A percentile compares a stretch with the other conserved stretches of the same genome.
Evolutionary conservation across 2,888 invertebrate genomes (phyloP).

Genomic region (Oscheius sp.): DNA sequence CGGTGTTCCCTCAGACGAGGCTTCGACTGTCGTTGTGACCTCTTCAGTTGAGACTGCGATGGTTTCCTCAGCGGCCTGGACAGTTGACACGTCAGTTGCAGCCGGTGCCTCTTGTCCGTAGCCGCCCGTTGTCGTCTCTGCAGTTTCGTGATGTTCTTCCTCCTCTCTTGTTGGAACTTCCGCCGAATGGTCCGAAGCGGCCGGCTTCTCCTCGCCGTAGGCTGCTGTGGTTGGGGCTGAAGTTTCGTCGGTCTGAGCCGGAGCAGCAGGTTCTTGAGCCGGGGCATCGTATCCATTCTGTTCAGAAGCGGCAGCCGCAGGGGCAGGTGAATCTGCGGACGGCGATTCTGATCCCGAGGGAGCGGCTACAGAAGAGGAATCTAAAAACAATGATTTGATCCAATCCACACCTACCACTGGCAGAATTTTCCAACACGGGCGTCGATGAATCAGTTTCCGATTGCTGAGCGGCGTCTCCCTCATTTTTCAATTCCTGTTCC

Average conservation of each 20-base stretch:
- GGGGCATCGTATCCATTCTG: slow-evolving; percentile 22
- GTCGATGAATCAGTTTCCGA: background rate
- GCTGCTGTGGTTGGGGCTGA: background rate
- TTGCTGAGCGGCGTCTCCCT: slow-evolving; percentile 24
- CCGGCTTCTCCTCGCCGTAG: background rate
- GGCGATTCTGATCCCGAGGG: slow-evolving; percentile 13
- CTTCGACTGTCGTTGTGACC: background rate
- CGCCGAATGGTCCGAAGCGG: slow-evolving; percentile 12
- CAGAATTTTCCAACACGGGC: too few species aligned
- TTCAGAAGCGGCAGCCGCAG: slow-evolving; percentile 12
- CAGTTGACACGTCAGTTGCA: background rate
- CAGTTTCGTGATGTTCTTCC: background rate
- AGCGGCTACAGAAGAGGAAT: slow-evolving; percentile 8
- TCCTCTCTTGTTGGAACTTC: slow-evolving; percentile 4
- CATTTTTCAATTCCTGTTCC: slow-evolving; percentile 30
- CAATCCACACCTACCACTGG: background rate
- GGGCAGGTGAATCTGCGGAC: slow-evolving; percentile 27
- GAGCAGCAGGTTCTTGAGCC: slow-evolving; percentile 3
- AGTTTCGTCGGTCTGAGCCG: slow-evolving; percentile 13
- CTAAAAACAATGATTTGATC: too few species aligned
- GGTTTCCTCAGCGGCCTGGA: slow-evolving; percentile 19
- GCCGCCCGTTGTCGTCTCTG: background rate
- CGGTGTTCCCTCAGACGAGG: slow-evolving; percentile 6
- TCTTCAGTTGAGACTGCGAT: slow-evolving; percentile 3
- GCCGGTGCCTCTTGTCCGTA: background rate